Conservation (phyloP, 1,140 invertebrate genomes). For the Oryctes rhinoceros region DNA sequence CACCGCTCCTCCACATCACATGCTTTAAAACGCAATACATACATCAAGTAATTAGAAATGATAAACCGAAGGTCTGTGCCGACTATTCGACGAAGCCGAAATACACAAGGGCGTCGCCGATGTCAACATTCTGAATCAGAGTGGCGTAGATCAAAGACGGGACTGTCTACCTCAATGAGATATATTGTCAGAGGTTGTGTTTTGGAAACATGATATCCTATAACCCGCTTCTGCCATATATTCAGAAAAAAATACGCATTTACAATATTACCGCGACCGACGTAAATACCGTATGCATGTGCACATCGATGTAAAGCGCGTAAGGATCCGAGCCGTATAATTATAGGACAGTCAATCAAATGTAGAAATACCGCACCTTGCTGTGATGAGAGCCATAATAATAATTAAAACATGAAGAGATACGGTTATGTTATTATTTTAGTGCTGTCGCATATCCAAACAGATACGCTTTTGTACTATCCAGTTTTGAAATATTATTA, state of each 20-base stretch:
- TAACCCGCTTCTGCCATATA: not conserved
- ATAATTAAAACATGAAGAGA: too few relatives aligned
- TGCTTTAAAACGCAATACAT: conserved; percentile 12
- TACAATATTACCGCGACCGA: too few relatives aligned
- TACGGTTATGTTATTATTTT: too few relatives aligned
- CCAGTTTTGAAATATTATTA: too few relatives aligned
- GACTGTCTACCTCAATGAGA: conserved; percentile 6
- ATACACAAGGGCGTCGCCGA: not conserved
- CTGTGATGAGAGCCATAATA: too few relatives aligned
- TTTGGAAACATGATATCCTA: not conserved
- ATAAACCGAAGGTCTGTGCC: not conserved
- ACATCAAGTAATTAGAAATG: conserved; percentile 23
- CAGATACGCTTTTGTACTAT: too few relatives aligned
- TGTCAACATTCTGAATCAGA: not conserved
- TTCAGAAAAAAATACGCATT: too few relatives aligned
- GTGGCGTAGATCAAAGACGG: not conserved
- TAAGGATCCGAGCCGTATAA: too few relatives aligned
- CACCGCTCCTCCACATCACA: not conserved
- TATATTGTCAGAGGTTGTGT: conserved; percentile 27
- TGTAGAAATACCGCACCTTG: too few relatives aligned
- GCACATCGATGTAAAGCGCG: not conserved
- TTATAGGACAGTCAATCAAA: too few relatives aligned
- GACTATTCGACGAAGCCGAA: not conserved
- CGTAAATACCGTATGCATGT: not conserved
- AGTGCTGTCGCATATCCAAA: too few relatives aligned